Percentiles rank a stretch among this genome's conserved stretches.
These are phyloP conservation scores for Trichoplusia ni DNA, from an alignment of 1,140 invertebrate genomes.

Conservation along the genomic window DNA sequence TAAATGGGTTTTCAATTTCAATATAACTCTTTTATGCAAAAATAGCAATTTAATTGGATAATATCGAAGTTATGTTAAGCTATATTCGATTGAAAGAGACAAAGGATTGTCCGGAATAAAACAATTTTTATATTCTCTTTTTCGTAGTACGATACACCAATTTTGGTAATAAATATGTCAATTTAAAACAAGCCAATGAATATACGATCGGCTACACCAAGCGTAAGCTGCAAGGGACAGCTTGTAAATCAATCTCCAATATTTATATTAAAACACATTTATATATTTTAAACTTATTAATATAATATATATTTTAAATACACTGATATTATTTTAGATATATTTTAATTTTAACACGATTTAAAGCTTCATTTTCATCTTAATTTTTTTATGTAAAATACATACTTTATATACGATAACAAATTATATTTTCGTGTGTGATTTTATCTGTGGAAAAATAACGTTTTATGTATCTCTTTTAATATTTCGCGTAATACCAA, in stretches of 20 bases:
- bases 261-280: conserved; percentile 12
- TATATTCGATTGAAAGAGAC: conserved; percentile 19
- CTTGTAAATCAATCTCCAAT: not conserved
- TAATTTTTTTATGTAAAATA: conserved; percentile 48
- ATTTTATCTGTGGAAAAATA: conserved; percentile 12
- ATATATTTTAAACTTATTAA: conserved; percentile 9
- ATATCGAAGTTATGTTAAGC: conserved; percentile 13
- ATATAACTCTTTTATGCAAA: conserved; percentile 1
- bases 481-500: conserved; percentile 17
- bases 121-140: too few species aligned
- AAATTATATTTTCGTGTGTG: not conserved
- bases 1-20: conserved; percentile 1
- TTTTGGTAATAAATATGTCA: conserved; percentile 18
- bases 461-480: too few species aligned
- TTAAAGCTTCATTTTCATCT: conserved; percentile 76
- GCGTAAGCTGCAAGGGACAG: not conserved
- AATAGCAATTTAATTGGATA: conserved; percentile 15
- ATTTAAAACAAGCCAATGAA: not conserved
- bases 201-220: not conserved
- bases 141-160: too few species aligned
- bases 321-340: conserved; percentile 42
- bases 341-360: conserved; percentile 69
- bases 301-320: conserved; percentile 29
- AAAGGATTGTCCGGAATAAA: not conserved
- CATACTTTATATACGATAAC: too few species aligned